Base-by-base conservation (phyloP, 2,113 vertebrate genomes). In the Columba livia region DNA sequence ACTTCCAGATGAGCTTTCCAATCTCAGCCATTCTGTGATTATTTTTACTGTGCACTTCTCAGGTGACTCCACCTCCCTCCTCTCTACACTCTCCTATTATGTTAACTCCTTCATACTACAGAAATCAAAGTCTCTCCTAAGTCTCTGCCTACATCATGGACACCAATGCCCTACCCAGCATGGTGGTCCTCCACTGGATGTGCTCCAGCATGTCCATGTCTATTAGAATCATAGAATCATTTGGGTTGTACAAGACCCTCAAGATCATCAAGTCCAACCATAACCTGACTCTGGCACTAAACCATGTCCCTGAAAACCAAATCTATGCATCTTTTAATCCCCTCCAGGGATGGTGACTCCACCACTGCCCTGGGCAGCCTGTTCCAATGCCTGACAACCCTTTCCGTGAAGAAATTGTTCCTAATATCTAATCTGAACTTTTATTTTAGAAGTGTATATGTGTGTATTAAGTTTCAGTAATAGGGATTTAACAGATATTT, bases 121-220 rank as follows among this genome's bases (percentile, higher is more conserved):
- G 60, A 71, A 94, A n/a, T 16, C 20, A 18, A 54, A 0, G 31
- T 54, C 57, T 61, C 51, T 38, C 72, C 20, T 13, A 36, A 38
- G 12, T 51, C 21, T 62, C 42, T 2, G 0, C 16, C 21, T 5
- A 24, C 1, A 0, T 17, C 15, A 3, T 13, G 31, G 56, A 54
- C 6, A 26, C 26, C 24, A 15, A 1, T 15, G 72, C 6, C 21
- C 32, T 28, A 28, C 10, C 29, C 56, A 36, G 15, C 36, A 42
- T 2, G 13, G 21, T 1, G 6, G 25, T 36, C 17, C 56, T 84
- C n/a, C 40, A 14, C 36, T 18, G 57, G 71, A 79, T 14, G 64
- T 47, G 34, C n/a, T 66, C 23, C 54, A 78, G 36, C 11, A 58
- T 3, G 6, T 61, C 51, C n/a, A 38, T 3, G 3, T 10, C 65